Evolutionary conservation across 2,888 invertebrate species (phyloP).

Genomic region (Opisthograptis luteolata): DNA sequence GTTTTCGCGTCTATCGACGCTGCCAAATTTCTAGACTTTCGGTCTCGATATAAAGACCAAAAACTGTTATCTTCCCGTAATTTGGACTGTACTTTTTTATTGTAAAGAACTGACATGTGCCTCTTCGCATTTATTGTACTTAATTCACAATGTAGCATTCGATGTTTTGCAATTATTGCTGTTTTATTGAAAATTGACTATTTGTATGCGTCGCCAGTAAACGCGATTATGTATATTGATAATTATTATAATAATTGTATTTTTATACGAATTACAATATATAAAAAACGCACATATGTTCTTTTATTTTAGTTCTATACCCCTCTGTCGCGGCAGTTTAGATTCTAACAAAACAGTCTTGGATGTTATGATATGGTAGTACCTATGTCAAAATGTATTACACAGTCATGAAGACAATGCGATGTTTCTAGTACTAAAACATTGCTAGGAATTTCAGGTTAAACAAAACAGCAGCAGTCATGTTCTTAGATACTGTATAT

Average conservation of each 20-base stretch:
- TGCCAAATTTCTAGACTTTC: slow-evolving; percentile 36
- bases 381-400: no score
- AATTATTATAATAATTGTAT: slow-evolving; percentile 78
- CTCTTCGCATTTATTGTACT: slow-evolving; percentile 68
- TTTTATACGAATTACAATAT: slow-evolving; percentile 80
- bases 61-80: slow-evolving; percentile 18
- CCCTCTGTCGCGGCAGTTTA: neutral
- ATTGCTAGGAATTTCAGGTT: no score
- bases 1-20: slow-evolving; percentile 34
- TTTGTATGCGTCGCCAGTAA: slow-evolving; percentile 68
- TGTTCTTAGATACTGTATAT: no score
- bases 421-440: no score
- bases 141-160: slow-evolving; percentile 59
- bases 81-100: slow-evolving; percentile 33
- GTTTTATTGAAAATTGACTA: slow-evolving; percentile 55
- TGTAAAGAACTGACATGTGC: slow-evolving; percentile 61
- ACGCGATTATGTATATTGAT: slow-evolving; percentile 76
- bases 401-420: no score
- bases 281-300: slow-evolving; percentile 46
- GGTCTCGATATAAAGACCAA: slow-evolving; percentile 27
- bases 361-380: no score
- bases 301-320: slow-evolving; percentile 55
- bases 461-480: no score
- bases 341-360: no score
- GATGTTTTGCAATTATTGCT: slow-evolving; percentile 62